Base-by-base conservation (phyloP, 1,140 invertebrate genomes). In the Tetramorium alpestre region DNA sequence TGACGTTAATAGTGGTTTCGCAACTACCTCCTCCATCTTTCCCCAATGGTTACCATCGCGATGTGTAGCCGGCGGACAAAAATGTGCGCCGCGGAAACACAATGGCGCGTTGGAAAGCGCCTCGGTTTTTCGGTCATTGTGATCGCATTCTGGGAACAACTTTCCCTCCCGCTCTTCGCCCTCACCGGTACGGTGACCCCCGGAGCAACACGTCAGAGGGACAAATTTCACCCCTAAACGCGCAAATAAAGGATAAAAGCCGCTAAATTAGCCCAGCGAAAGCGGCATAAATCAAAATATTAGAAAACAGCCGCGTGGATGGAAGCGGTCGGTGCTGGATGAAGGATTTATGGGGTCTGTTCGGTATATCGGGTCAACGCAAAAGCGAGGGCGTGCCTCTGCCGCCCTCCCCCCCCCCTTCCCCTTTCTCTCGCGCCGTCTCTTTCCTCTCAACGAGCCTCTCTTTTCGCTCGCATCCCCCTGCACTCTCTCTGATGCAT, bases 231-330 rank as follows among this genome's bases (percentile, higher is more conserved):
- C 89, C 91, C 92, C 89, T 89, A 94, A 93, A 93, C 92, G 90
- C 90, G 93, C 92, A 94, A 94, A 95, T 94, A 94, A 94, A 93
- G 92, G 90, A 94, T 94, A 93, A 94, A 93, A 88, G 90, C 84
- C 88, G 87, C 86, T 88, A 94, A 95, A 94, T 94, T 94, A 90
- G 89, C 86, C 90, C 89, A 93, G 94, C 93, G 93, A 94, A 94
- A 95, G 94, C 90, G 92, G 87, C 92, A 94, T 94, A 94, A 94
- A 95, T 94, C 93, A 94, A 94, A 95, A 94, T 94, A 94, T 93
- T 93, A 94, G 93, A 95, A 94, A 94, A 94, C 92, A 94, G 87
- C 89, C 84, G 87, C 91, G 85, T 60, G 85, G 70, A 87, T 80
- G 73, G 75, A 72, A 90, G 88, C 86, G 89, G 87, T 81, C 86